These are phyloP conservation scores for Trichopria drosophilae DNA, from an alignment of 2,888 invertebrate species.

Conservation along the genomic window DNA sequence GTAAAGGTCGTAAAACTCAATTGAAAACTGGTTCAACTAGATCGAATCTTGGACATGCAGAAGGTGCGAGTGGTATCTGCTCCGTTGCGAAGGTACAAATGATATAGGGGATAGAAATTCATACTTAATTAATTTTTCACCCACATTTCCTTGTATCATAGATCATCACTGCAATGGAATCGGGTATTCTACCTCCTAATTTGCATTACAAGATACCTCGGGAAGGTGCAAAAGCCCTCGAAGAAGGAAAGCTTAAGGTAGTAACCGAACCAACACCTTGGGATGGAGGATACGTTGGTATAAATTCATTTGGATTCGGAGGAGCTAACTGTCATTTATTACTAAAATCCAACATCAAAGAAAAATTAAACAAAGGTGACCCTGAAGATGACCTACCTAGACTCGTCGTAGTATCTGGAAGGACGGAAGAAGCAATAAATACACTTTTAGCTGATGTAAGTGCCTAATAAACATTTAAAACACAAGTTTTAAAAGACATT, in stretches of 20 bases:
- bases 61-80: slow-evolving; percentile 81
- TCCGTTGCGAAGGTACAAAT: slow-evolving; percentile 76
- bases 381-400: slow-evolving; percentile 71
- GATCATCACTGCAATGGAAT: slow-evolving; percentile 77
- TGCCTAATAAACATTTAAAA: too few species aligned
- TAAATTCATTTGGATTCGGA: slow-evolving; percentile 94
- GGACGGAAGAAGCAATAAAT: slow-evolving; percentile 75
- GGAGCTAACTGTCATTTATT: slow-evolving; percentile 80
- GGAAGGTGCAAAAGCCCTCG: slow-evolving; percentile 64
- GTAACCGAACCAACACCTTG: slow-evolving; percentile 73
- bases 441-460: slow-evolving; percentile 66
- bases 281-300: slow-evolving; percentile 71
- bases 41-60: slow-evolving; percentile 91
- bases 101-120: too few species aligned
- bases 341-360: slow-evolving; percentile 65
- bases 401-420: slow-evolving; percentile 74
- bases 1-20: slow-evolving; percentile 71
- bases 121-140: too few species aligned
- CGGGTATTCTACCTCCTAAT: slow-evolving; percentile 80
- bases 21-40: slow-evolving; percentile 87
- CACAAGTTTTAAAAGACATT: not conserved
- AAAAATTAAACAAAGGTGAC: slow-evolving; percentile 65
- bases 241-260: slow-evolving; percentile 68
- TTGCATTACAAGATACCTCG: slow-evolving; percentile 72
- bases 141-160: too few species aligned